phyloP scores from a whole-genome alignment of 2,113 vertebrate genomes.

The Chaetura pelagica region DNA sequence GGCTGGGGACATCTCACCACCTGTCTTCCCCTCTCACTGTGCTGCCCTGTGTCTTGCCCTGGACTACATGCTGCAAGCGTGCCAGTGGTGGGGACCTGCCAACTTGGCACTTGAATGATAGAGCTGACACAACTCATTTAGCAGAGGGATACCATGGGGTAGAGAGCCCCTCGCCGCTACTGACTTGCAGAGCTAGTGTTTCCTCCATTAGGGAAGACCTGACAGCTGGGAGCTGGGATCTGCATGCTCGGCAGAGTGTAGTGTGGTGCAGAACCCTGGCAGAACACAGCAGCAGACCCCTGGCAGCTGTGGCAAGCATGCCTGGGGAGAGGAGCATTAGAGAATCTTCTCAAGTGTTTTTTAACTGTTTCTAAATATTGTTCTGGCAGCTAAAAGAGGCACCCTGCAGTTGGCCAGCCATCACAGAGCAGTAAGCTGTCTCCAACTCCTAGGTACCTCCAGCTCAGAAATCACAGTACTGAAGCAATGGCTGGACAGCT shows the following conservation, averaged over 20 bases:
- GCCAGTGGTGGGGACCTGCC: constrained; percentile 1
- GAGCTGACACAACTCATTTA: background rate
- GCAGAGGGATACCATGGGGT: background rate
- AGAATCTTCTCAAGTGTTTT: background rate
- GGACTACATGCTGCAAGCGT: background rate
- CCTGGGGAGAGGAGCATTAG: background rate
- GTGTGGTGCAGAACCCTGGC: background rate
- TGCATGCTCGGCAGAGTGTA: background rate
- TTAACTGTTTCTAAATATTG: background rate
- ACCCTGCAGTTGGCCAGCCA: background rate
- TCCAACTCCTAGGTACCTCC: background rate
- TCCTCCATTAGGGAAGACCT: background rate
- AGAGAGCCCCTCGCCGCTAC: background rate
- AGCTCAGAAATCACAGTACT: background rate
- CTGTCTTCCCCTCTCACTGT: background rate
- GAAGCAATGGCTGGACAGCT: background rate
- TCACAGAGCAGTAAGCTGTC: background rate
- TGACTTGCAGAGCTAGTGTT: background rate
- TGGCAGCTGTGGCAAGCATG: background rate
- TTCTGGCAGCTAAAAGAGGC: background rate
- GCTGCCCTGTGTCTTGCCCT: background rate
- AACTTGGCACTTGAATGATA: background rate
- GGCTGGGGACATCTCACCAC: background rate
- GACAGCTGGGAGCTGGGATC: background rate
- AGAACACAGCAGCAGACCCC: background rate